Evolutionary conservation across 2,888 invertebrate genomes (phyloP).

Genomic region (Dolomedes plantarius): DNA sequence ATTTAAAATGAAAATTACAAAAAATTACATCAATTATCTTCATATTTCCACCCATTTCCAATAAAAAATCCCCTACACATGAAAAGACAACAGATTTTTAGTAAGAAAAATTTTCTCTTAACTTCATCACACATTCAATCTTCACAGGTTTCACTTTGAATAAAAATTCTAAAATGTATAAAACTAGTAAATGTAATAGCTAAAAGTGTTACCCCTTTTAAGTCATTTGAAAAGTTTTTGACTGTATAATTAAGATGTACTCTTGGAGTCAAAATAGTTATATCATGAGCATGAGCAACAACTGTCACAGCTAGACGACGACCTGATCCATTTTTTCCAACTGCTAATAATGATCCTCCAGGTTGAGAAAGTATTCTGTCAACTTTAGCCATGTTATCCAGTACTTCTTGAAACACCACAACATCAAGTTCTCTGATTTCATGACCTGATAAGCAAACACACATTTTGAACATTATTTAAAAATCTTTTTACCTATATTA

Average conservation of each 20-base stretch:
- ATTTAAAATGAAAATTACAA: no score
- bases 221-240: slow-evolving; percentile 84
- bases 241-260: slow-evolving; percentile 80
- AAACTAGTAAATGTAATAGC: no score
- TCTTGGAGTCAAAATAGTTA: slow-evolving; percentile 80
- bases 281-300: slow-evolving; percentile 84
- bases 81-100: no score
- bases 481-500: no score
- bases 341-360: slow-evolving; percentile 83
- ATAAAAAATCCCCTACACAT: no score
- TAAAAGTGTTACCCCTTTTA: slow-evolving; percentile 61
- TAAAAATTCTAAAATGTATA: no score
- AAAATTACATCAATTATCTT: no score
- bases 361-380: slow-evolving; percentile 82
- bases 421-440: slow-evolving; percentile 82
- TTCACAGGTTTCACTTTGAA: no score
- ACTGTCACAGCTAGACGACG: slow-evolving; percentile 87
- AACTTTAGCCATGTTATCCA: slow-evolving; percentile 82
- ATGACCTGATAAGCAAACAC: slow-evolving; percentile 80
- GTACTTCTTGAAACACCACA: slow-evolving; percentile 83
- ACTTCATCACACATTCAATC: no score
- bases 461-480: no score
- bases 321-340: slow-evolving; percentile 88
- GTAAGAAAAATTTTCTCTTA: no score
- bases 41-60: no score